Evolutionary conservation across 2,888 invertebrate genomes (phyloP), one percentile per base, ranked within the genome.

Genomic region (Leptodirus hochenwartii): DNA sequence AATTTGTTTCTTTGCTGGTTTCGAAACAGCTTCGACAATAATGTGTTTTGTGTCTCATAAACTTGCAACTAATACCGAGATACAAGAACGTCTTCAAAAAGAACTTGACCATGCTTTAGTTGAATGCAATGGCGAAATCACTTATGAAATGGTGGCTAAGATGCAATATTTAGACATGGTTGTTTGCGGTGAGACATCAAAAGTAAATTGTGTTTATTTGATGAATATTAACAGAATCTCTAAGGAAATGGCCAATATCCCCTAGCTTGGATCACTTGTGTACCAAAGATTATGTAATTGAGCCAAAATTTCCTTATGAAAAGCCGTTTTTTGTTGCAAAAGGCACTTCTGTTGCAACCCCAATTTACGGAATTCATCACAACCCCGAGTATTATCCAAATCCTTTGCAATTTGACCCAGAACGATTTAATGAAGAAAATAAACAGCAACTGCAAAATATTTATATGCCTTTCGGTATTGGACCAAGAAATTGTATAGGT

Each of bases 131-230:
- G 37, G 35, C 5, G 26, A 35, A 26, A 13, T 42, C 2, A 40
- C 37, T 10, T 46, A 45, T 33, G 44, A 45, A 15, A 33, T 22
- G n/a, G 20, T 45, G 10, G 30, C 38, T 29, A 33, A 32, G 2
- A 40, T 46, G 42, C 39, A 39, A 25, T 46, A 45, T 34, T 30
- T 46, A 15, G 44, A 46, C 32, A 42, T 41, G 39, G 41, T 45
- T 9, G 17, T 32, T 13, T 27, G 23, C 12, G 37, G 37, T 37
- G 28, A n/a, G n/a, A n/a, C n/a, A n/a, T n/a, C n/a, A n/a, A n/a
- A n/a, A n/a, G n/a, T n/a, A n/a, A n/a, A n/a, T n/a, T n/a, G n/a
- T n/a, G n/a, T n/a, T n/a, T n/a, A n/a, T n/a, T n/a, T n/a, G n/a
- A n/a, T n/a, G n/a, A n/a, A n/a, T n/a, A n/a, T n/a, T n/a, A n/a